These are phyloP conservation scores for Zhuqinia jingwanae DNA, from an alignment of 2,888 invertebrate species.

Conservation along the genomic window DNA sequence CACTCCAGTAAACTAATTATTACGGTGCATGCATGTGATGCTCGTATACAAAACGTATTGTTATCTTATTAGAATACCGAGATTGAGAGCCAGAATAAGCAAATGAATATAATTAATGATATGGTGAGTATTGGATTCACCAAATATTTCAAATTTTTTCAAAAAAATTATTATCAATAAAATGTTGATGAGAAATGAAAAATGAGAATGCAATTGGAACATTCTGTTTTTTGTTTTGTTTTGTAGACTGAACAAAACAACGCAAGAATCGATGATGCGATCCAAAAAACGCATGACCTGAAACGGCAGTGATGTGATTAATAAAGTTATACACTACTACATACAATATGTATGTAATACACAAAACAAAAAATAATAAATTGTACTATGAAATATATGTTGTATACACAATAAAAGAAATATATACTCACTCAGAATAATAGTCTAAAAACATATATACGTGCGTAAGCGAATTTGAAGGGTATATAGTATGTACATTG, in stretches of 20 bases:
- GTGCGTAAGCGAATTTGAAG: no score
- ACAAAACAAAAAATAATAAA: not conserved
- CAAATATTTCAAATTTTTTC: no score
- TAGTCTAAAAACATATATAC: not conserved
- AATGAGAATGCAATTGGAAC: no score
- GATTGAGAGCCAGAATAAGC: slow-evolving; percentile 69
- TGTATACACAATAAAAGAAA: not conserved
- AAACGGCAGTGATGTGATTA: slow-evolving; percentile 55
- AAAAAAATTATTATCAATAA: no score
- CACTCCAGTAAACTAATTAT: no score
- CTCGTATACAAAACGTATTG: no score
- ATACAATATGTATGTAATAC: not conserved
- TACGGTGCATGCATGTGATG: no score
- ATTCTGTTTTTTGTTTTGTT: slow-evolving; percentile 7
- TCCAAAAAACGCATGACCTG: slow-evolving; percentile 70
- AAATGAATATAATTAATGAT: slow-evolving; percentile 70
- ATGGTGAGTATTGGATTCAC: no score
- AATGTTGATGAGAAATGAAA: no score
- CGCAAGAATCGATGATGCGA: slow-evolving; percentile 69
- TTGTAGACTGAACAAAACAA: slow-evolving; percentile 71
- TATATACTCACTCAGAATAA: slow-evolving; percentile 1
- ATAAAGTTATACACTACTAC: slow-evolving; percentile 1
- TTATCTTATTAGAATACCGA: no score
- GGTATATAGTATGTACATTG: no score
- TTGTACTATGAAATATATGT: not conserved